Evolutionary conservation across 92 coral and sea anemone species (phyloP), one percentile per base, ranked within the genome.

Genomic region (Epizoanthus scotinus): DNA sequence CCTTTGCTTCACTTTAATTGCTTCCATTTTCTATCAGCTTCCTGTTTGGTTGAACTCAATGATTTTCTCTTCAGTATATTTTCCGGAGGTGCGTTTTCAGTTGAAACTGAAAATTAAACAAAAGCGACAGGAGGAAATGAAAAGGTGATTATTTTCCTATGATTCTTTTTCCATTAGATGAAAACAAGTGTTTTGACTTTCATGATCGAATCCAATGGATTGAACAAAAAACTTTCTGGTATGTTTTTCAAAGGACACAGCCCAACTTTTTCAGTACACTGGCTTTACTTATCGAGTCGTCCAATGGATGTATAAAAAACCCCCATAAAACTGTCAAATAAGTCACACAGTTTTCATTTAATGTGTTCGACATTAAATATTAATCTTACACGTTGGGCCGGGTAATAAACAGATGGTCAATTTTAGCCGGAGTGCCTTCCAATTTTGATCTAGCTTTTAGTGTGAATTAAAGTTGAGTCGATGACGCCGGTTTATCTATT

Each of bases 51-150:
- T 58, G 81, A 58, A 60, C 68, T 59, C 81, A 58, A 75, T 59
- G 81, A 75, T 38, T 75, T 75, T 75, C 67, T 55, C 67, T 58
- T 75, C 81, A 59, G 17, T 15, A 75, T 8, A 42, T 34, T 75
- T 75, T 75, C 81, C 81, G 68, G 67, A 63, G 50, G 31, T 13
- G 21, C 63, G 47, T 75, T 49, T 58, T 61, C n/a, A n/a, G n/a
- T n/a, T 62, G 58, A n/a, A 74, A 58, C 67, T 34, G 54, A 74
- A 34, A 29, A 56, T 31, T 13, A 55, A 73, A 73, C 79, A 73
- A 73, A 82, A 81, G 69, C 56, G 83, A 66, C 42, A 44, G 82
- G 75, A 81, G 89, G 89, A 86, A 86, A 86, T 86, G 59, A 67
- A 82, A 75, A 49, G 42, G 72, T 64, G 78, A 54, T 75, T 53